These are phyloP conservation scores for Xestia rhomboidea DNA, from an alignment of 2,888 invertebrate species.

Conservation along the genomic window DNA sequence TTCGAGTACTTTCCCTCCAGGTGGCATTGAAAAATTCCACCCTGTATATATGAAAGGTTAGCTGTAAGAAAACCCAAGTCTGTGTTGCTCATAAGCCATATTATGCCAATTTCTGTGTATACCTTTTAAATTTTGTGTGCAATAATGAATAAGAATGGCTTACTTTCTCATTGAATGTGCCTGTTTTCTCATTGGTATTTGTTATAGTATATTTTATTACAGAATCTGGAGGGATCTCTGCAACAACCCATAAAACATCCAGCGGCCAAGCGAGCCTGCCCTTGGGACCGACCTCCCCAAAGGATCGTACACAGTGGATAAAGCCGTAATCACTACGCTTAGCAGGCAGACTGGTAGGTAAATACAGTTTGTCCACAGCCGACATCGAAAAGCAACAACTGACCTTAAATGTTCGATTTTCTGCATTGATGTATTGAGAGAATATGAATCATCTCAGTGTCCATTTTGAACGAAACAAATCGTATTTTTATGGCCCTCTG, in stretches of 20 bases:
- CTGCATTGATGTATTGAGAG: neutral
- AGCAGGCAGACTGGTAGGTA: constrained; percentile 3
- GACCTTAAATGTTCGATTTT: neutral
- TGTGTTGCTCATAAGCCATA: neutral
- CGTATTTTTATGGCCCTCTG: neutral
- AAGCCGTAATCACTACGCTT: constrained; percentile 31
- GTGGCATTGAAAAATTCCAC: no score
- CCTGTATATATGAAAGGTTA: no score
- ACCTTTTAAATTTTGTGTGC: neutral
- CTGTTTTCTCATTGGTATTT: neutral
- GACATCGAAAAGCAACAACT: neutral
- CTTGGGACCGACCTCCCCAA: constrained; percentile 18
- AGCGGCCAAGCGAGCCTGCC: constrained; percentile 5
- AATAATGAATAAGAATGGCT: neutral
- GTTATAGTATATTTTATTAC: neutral
- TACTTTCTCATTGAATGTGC: neutral
- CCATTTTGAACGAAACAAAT: neutral
- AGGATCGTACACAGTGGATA: constrained; percentile 29
- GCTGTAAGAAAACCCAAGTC: neutral
- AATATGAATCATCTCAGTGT: neutral
- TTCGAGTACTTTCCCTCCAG: no score
- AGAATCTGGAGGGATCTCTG: neutral
- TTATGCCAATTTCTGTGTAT: neutral
- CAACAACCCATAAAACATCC: constrained; percentile 13
- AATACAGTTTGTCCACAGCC: neutral